Evolutionary conservation across 2,113 vertebrate genomes (phyloP).

Genomic region (Gulo gulo): DNA sequence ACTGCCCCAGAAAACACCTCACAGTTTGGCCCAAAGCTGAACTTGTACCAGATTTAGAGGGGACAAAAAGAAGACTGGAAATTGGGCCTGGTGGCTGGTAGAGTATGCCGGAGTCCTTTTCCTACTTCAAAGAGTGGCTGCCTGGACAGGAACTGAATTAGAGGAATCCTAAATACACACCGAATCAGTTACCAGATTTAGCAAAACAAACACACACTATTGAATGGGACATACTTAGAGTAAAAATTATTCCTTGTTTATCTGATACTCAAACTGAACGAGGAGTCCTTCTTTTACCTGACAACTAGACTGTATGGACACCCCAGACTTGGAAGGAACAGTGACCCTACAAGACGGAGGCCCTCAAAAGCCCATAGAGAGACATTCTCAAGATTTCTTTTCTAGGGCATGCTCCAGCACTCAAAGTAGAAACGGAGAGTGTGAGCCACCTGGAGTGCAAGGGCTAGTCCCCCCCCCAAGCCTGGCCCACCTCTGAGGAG

Average conservation of each 20-base stretch:
- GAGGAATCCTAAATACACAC: slow-evolving; percentile 9
- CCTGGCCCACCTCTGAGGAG: neutral
- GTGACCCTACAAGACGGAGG: neutral
- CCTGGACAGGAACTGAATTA: neutral
- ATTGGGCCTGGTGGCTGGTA: neutral
- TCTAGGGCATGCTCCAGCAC: neutral
- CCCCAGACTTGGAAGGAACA: neutral
- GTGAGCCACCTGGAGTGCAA: neutral
- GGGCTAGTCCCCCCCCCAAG: too few relatives aligned
- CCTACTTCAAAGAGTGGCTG: neutral
- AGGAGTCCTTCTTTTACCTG: neutral
- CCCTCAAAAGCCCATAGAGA: neutral
- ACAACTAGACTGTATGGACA: neutral
- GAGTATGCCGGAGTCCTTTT: neutral
- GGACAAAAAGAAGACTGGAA: neutral
- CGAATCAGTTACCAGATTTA: neutral
- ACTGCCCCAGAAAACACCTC: slow-evolving; percentile 6
- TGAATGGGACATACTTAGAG: neutral
- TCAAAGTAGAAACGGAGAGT: neutral
- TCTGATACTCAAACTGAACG: neutral
- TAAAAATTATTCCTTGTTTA: neutral
- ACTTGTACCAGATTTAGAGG: neutral
- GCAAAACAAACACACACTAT: neutral
- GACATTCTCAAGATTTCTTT: neutral
- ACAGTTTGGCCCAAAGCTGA: neutral